Percentiles rank a stretch among this genome's conserved stretches.
Evolutionary conservation across 1,140 invertebrate genomes (phyloP).

Genomic region (Meteorus sp.): DNA sequence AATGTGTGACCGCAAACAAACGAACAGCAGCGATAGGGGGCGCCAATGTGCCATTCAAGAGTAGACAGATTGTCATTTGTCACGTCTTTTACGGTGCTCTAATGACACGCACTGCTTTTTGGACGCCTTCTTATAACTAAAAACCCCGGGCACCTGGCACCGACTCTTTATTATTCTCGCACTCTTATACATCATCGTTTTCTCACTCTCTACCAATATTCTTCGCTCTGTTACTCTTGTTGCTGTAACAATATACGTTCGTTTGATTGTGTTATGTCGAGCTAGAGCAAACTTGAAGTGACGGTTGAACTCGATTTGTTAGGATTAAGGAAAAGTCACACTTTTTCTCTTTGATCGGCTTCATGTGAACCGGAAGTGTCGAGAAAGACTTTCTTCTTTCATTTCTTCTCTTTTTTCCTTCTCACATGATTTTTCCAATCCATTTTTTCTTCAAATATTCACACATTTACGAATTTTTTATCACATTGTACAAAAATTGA

Average conservation of each 20-base stretch:
- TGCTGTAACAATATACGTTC: no score
- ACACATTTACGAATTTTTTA: no score
- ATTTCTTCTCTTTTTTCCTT: neutral
- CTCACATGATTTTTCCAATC: neutral
- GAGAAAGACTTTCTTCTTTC: neutral
- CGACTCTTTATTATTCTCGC: conserved; percentile 44
- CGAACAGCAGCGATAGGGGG: conserved; percentile 57
- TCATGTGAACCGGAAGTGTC: conserved; percentile 20
- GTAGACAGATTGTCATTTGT: conserved; percentile 58
- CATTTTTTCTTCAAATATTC: no score
- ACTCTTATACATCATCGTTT: conserved; percentile 3
- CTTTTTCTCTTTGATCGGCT: conserved; percentile 9
- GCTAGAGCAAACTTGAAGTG: conserved; percentile 18
- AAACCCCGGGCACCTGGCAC: conserved; percentile 45
- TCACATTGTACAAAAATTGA: no score
- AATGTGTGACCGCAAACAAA: conserved; percentile 60
- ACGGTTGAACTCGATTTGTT: conserved; percentile 57
- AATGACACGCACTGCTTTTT: conserved; percentile 60
- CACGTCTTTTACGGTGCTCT: conserved; percentile 57
- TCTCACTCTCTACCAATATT: conserved; percentile 15
- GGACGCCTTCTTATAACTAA: conserved; percentile 51
- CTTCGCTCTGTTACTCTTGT: conserved; percentile 15
- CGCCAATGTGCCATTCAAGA: conserved; percentile 54
- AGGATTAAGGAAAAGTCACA: conserved; percentile 47
- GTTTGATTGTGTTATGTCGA: conserved; percentile 15